These are phyloP conservation scores for Uloborus plumipes DNA, from an alignment of 2,888 invertebrate genomes.

Conservation along the genomic window DNA sequence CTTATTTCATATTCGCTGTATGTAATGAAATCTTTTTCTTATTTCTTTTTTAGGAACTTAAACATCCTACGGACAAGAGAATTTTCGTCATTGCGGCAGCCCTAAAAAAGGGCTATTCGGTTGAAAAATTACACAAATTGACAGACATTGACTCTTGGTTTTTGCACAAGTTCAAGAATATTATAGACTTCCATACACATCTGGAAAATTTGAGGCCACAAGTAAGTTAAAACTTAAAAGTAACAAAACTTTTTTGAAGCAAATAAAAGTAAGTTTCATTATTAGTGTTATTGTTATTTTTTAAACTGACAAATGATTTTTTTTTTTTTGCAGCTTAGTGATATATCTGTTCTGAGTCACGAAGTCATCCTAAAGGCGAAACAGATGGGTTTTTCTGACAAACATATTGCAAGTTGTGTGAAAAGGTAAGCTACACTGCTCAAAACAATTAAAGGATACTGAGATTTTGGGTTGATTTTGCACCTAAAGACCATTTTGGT, in stretches of 20 bases:
- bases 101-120: slow-evolving; percentile 82
- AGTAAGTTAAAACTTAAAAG: slow-evolving; percentile 37
- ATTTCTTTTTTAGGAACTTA: slow-evolving; percentile 77
- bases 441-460: no score
- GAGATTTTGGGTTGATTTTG: no score
- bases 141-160: slow-evolving; percentile 99
- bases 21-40: background rate
- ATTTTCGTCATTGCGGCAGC: slow-evolving; percentile 98
- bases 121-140: slow-evolving; percentile 88
- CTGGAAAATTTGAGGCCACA: slow-evolving; percentile 75
- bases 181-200: slow-evolving; percentile 80
- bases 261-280: no score
- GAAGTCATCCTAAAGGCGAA: slow-evolving; percentile 85
- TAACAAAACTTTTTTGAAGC: background rate
- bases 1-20: background rate
- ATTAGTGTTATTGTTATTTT: no score
- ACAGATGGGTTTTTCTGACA: slow-evolving; percentile 95
- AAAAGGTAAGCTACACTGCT: slow-evolving; percentile 57
- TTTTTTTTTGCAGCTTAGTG: slow-evolving; percentile 34
- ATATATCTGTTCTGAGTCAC: slow-evolving; percentile 70
- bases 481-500: no score
- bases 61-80: slow-evolving; percentile 94
- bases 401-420: slow-evolving; percentile 79
- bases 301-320: no score
- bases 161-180: slow-evolving; percentile 92